Evolutionary conservation across 1,140 invertebrate genomes (phyloP).

Genomic region (Philopotamus ludificatus): DNA sequence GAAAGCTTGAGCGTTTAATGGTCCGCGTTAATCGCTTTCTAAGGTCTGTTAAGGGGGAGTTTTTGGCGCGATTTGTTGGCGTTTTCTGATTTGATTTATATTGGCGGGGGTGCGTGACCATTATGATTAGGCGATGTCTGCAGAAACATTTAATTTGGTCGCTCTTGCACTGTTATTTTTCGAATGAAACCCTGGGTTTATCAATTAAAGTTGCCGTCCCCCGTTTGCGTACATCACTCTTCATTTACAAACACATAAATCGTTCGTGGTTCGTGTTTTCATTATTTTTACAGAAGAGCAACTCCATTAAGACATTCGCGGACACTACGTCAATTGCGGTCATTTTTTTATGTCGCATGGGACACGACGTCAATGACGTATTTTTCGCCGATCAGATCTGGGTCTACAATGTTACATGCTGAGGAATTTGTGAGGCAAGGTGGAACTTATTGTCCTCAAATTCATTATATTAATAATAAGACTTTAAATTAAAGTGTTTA

Average conservation of each 20-base stretch:
- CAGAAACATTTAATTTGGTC: not conserved
- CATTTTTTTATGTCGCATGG: not conserved
- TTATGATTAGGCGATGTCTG: conserved; percentile 21
- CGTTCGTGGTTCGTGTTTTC: not conserved
- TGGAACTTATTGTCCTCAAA: no score
- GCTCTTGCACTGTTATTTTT: not conserved
- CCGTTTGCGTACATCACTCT: not conserved
- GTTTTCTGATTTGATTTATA: conserved; percentile 2
- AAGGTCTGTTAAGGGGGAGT: not conserved
- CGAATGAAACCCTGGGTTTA: not conserved
- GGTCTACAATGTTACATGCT: no score
- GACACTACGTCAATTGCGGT: not conserved
- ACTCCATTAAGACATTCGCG: not conserved
- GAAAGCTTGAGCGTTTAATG: not conserved
- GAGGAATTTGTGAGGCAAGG: no score
- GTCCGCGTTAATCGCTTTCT: not conserved
- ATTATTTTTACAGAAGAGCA: not conserved
- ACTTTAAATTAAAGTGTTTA: no score
- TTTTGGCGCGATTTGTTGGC: not conserved
- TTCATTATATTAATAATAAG: no score
- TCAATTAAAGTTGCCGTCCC: not conserved
- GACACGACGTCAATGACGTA: no score
- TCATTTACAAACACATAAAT: no score
- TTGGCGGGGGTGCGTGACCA: conserved; percentile 8
- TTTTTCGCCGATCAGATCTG: no score